Evolutionary conservation across 2,113 vertebrate genomes (phyloP).

Genomic region (Cebidichthys violaceus): DNA sequence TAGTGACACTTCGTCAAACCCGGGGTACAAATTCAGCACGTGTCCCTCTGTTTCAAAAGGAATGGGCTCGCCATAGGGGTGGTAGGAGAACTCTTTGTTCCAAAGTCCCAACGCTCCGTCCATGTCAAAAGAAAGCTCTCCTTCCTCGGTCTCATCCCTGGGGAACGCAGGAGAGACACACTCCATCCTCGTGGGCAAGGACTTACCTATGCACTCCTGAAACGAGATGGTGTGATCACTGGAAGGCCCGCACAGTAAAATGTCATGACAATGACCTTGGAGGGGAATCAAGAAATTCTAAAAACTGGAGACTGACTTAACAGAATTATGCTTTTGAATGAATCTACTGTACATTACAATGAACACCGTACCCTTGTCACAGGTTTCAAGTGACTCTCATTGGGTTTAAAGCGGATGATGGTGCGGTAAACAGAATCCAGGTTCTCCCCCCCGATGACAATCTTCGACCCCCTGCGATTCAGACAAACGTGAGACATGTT

Average conservation of each 20-base stretch:
- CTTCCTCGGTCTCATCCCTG: constrained; percentile 80
- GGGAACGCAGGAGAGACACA: constrained; percentile 87
- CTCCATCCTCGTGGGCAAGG: constrained; percentile 75
- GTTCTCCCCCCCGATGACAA: constrained; percentile 88
- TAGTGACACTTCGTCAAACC: constrained; percentile 86
- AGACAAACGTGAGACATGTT: constrained; percentile 8
- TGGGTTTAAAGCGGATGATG: constrained; percentile 85
- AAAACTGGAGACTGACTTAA: background rate
- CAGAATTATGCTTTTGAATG: background rate
- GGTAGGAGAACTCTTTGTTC: constrained; percentile 85
- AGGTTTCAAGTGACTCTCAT: constrained; percentile 83
- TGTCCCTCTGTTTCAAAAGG: constrained; percentile 81
- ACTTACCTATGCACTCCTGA: constrained; percentile 82
- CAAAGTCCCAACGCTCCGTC: constrained; percentile 83
- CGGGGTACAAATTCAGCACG: constrained; percentile 82
- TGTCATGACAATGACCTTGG: background rate
- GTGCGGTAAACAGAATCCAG: constrained; percentile 89
- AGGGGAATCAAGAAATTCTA: background rate
- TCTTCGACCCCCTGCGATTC: constrained; percentile 85
- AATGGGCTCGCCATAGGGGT: constrained; percentile 80
- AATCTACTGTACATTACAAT: background rate
- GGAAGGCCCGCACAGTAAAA: background rate
- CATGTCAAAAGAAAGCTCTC: constrained; percentile 87
- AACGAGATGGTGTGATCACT: constrained; percentile 14
- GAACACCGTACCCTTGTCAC: constrained; percentile 76